Conservation (phyloP, 2,797 vertebrate species). For the Lacerta viridis region DNA sequence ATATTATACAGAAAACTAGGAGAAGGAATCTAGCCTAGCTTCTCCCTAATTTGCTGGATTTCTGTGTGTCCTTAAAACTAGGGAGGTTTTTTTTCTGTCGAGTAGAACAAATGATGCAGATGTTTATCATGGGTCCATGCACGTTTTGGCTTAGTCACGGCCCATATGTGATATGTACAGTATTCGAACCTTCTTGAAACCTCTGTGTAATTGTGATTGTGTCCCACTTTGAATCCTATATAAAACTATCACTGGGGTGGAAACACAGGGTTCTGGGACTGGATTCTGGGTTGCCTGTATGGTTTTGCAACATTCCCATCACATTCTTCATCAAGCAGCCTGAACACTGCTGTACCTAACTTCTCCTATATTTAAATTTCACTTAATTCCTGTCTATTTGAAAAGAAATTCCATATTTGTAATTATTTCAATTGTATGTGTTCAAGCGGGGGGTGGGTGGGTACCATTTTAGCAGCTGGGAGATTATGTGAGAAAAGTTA, state of each 20-base stretch:
- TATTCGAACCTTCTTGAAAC: background rate
- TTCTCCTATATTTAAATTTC: background rate
- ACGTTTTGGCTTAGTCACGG: background rate
- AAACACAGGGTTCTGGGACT: background rate
- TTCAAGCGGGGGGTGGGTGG: too few species aligned
- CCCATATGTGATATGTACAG: background rate
- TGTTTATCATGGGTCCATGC: background rate
- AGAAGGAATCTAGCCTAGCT: background rate
- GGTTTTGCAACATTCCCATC: background rate
- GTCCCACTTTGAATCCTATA: background rate
- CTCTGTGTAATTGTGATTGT: background rate
- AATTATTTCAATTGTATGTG: background rate
- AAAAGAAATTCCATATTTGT: background rate
- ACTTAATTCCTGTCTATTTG: background rate
- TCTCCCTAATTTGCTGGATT: background rate
- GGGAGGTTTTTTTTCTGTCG: background rate
- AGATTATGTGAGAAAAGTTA: background rate
- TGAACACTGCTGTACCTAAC: background rate
- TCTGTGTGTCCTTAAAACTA: conserved; percentile 2
- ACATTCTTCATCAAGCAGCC: background rate
- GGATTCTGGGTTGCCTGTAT: background rate
- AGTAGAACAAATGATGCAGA: background rate
- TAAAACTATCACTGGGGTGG: background rate
- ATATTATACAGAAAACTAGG: background rate
- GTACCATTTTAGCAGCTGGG: background rate